A percentile compares a stretch with the other conserved stretches of the same genome.
phyloP scores from a whole-genome alignment of 2,797 vertebrate genomes.

The Halcyon badia region DNA sequence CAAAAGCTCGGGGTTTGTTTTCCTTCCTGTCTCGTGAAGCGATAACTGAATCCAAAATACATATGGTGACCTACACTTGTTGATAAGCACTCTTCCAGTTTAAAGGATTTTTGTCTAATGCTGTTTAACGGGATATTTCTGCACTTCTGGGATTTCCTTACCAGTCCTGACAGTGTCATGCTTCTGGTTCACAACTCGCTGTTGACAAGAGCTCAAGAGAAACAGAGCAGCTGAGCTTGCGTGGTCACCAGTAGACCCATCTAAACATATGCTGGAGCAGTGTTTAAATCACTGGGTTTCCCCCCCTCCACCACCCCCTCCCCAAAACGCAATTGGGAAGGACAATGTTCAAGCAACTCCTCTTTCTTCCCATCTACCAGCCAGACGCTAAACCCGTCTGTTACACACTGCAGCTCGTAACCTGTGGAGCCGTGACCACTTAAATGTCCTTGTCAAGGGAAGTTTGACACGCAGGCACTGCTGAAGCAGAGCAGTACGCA shows the following conservation, averaged over 20 bases:
- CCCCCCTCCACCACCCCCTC: background rate
- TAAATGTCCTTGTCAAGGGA: background rate
- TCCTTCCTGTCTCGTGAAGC: background rate
- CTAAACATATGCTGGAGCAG: background rate
- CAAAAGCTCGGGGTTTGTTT: background rate
- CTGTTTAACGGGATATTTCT: slow-evolving; percentile 38
- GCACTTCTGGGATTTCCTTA: slow-evolving; percentile 33
- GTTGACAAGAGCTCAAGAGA: slow-evolving; percentile 7
- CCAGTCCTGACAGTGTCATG: background rate
- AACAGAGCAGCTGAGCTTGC: slow-evolving; percentile 43
- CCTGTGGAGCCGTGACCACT: background rate
- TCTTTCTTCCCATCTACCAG: background rate
- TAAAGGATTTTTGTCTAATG: slow-evolving; percentile 11
- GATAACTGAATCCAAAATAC: background rate
- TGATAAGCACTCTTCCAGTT: slow-evolving; percentile 8
- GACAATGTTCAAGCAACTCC: background rate
- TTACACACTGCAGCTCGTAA: background rate
- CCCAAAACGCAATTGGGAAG: background rate
- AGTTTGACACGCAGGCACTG: background rate
- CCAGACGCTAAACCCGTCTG: background rate
- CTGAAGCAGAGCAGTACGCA: background rate
- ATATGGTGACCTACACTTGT: background rate
- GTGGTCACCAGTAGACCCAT: background rate
- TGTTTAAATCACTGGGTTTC: background rate
- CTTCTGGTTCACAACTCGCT: background rate